A percentile compares a stretch with the other conserved stretches of the same genome.
phyloP scores from a whole-genome alignment of 2,888 invertebrate species.

The Priapulus caudatus region DNA sequence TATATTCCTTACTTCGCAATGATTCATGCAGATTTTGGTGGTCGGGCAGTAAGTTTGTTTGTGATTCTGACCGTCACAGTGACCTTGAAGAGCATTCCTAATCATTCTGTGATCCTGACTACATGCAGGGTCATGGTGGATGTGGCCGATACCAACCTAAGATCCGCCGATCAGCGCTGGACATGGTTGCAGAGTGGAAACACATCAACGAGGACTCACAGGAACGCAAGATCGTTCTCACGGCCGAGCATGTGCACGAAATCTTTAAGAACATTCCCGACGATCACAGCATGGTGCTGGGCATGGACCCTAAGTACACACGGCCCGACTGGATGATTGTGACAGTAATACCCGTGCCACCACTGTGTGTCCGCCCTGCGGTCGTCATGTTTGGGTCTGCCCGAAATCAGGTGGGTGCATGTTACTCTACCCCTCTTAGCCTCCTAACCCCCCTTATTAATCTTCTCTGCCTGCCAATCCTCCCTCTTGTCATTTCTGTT shows the following conservation, averaged over 20 bases:
- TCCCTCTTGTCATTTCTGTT: no score
- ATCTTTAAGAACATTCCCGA: conserved; percentile 90
- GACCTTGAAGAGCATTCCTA: no score
- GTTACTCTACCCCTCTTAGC: no score
- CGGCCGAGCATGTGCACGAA: conserved; percentile 93
- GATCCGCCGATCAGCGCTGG: conserved; percentile 74
- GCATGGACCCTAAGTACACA: conserved; percentile 93
- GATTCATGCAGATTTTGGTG: no score
- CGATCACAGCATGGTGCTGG: conserved; percentile 84
- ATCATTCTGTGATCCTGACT: no score
- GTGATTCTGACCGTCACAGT: no score
- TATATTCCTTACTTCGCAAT: no score
- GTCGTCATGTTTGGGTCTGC: conserved; percentile 99
- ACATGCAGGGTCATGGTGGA: conserved; percentile 81
- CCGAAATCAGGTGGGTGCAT: conserved; percentile 60
- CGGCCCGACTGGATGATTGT: conserved; percentile 99
- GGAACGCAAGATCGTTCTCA: conserved; percentile 82
- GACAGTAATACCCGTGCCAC: conserved; percentile 93
- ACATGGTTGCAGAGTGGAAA: conserved; percentile 95
- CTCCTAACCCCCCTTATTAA: no score
- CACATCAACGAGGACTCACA: conserved; percentile 96
- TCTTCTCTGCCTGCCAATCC: no score
- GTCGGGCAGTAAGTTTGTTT: no score
- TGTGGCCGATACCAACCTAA: conserved; percentile 97
- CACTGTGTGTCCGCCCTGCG: conserved; percentile 86